These are phyloP conservation scores for Sebastes hopkinsi DNA, from an alignment of 2,797 vertebrate genomes.

Conservation along the genomic window DNA sequence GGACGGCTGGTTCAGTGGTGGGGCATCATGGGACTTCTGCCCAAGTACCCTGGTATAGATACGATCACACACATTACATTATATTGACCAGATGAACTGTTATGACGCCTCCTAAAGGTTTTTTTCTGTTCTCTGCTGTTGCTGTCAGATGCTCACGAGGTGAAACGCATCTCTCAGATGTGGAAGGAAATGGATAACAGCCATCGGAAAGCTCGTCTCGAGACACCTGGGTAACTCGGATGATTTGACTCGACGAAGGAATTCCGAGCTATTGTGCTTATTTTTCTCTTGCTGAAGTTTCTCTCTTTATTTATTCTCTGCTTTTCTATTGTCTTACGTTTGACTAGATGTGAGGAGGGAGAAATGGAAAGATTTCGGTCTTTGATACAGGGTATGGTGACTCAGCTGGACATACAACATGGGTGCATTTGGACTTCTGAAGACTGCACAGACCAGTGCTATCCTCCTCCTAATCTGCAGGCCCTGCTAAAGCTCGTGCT, in stretches of 20 bases:
- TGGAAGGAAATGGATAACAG: constrained; percentile 69
- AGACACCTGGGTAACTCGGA: constrained; percentile 39
- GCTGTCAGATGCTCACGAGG: constrained; percentile 64
- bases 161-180: constrained; percentile 70
- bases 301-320: background rate
- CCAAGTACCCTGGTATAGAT: constrained; percentile 61
- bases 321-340: background rate
- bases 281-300: background rate
- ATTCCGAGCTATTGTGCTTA: background rate
- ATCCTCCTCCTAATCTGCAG: constrained; percentile 72
- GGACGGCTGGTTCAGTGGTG: constrained; percentile 76
- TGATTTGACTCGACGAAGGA: background rate
- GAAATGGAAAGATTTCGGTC: constrained; percentile 43
- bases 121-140: constrained; percentile 2
- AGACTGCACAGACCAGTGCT: constrained; percentile 38
- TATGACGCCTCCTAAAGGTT: background rate
- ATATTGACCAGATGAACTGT: background rate
- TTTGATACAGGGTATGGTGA: constrained; percentile 68
- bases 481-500: constrained; percentile 70
- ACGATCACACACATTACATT: background rate
- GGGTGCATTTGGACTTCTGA: constrained; percentile 67
- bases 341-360: constrained; percentile 27
- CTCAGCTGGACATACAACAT: constrained; percentile 49
- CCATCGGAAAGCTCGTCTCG: constrained; percentile 32
- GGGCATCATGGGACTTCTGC: constrained; percentile 71